Conservation (phyloP, 1,140 invertebrate species). For the Drosophila azteca region DNA sequence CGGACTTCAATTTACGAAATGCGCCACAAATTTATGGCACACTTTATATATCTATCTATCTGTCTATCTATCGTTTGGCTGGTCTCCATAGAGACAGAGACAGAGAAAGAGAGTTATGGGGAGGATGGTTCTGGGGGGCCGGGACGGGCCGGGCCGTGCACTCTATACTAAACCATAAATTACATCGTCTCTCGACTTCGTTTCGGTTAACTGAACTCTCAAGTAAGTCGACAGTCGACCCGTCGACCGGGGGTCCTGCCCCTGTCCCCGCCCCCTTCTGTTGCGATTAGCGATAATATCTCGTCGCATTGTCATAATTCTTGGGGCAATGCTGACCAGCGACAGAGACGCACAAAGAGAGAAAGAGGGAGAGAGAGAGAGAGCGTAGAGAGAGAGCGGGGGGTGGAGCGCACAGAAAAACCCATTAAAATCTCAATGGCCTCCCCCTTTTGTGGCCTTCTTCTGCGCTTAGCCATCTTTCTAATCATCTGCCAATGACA, state of each 20-base stretch:
- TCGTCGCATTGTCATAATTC: slow-evolving; percentile 79
- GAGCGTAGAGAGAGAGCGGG: slow-evolving; percentile 2
- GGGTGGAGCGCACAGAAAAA: slow-evolving; percentile 32
- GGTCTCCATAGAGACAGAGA: neutral
- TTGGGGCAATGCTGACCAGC: slow-evolving; percentile 44
- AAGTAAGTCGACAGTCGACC: slow-evolving; percentile 41
- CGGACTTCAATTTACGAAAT: no score
- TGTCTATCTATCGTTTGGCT: no score
- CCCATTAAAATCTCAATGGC: slow-evolving; percentile 73
- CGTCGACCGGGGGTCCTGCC: slow-evolving; percentile 1
- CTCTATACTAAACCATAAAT: slow-evolving; percentile 67
- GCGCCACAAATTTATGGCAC: no score
- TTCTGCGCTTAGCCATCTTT: slow-evolving; percentile 55
- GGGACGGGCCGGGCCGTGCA: no score
- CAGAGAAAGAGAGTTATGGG: neutral
- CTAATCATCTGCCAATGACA: slow-evolving; percentile 66
- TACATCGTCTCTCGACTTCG: slow-evolving; percentile 44
- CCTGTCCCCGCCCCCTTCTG: neutral
- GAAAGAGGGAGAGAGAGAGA: neutral
- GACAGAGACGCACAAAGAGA: neutral
- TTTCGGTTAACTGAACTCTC: slow-evolving; percentile 77
- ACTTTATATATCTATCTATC: no score
- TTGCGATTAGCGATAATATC: slow-evolving; percentile 78
- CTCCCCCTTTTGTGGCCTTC: neutral
- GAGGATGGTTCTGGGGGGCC: no score